Base-by-base conservation (phyloP, 1,140 invertebrate genomes). In the Drosophila azteca region DNA sequence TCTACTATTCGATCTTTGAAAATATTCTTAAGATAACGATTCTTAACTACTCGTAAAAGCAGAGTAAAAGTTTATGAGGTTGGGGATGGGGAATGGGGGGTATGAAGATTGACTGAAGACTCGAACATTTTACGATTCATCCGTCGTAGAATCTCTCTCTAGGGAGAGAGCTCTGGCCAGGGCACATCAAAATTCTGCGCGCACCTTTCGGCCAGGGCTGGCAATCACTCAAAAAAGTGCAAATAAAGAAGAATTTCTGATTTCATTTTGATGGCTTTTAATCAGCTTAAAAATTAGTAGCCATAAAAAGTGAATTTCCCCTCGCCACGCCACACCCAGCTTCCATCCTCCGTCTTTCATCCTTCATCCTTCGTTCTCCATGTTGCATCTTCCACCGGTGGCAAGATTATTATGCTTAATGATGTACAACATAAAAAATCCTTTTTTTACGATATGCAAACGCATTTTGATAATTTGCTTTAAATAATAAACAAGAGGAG, bases 211-310 rank as follows among this genome's bases (percentile, higher is more conserved):
- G 9, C 7, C 35, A 57, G 67, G 50, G 65, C 49, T 70, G 41
- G 41, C 67, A 70, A 69, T 69, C 65, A 58, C 65, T 69, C 52
- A 70, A 69, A 50, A 66, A 71, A 35, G 3, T 1, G 7, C 8
- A 13, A 13, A 11, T 3, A 13, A 35, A 39, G 11, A 13, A 13
- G 35, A 31, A 71, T 75, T 66, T 44, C 7, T 50, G 70, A 75
- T 75, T 74, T 66, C 46, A 31, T 74, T 75, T 75, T 75, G 70
- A 75, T 75, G 70, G 62, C 70, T 75, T 74, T 75, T 75, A 75
- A 75, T 75, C 71, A 75, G 71, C 70, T 75, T 75, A 74, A 75
- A 75, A 75, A 75, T 75, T 75, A 75, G 71, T 75, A 74, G 70
- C 61, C 61, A 75, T 75, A 75, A 75, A 74, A 75, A 48, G n/a